These are phyloP conservation scores for Holocentrus rufus DNA, from an alignment of 2,797 vertebrate species.

Conservation along the genomic window DNA sequence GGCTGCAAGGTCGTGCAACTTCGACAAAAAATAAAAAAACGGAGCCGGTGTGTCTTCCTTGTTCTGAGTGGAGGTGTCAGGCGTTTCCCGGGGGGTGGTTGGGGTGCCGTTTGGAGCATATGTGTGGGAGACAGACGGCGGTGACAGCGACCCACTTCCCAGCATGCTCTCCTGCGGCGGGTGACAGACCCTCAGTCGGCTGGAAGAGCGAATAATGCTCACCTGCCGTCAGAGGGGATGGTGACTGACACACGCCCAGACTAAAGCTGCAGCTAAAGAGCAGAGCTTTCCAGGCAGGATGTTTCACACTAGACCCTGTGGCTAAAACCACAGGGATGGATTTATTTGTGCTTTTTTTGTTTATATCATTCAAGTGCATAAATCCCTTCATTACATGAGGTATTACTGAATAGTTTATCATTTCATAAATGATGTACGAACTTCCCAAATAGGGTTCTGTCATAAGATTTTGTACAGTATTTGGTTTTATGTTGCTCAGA, in stretches of 20 bases:
- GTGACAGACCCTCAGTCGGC: slow-evolving; percentile 63
- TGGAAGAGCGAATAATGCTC: slow-evolving; percentile 46
- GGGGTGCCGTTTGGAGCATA: slow-evolving; percentile 44
- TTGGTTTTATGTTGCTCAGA: too few relatives aligned
- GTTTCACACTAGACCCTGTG: too few relatives aligned
- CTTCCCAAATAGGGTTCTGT: too few relatives aligned
- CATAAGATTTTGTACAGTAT: too few relatives aligned
- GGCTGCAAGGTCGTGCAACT: slow-evolving; percentile 18
- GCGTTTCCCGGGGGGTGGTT: slow-evolving; percentile 29
- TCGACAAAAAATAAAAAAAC: slow-evolving; percentile 13
- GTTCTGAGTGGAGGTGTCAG: slow-evolving; percentile 44
- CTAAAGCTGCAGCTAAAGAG: neutral
- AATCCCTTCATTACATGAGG: too few relatives aligned
- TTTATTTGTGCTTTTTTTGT: too few relatives aligned
- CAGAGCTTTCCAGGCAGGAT: neutral
- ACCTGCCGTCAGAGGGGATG: slow-evolving; percentile 52
- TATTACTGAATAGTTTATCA: too few relatives aligned
- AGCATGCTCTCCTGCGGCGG: slow-evolving; percentile 54
- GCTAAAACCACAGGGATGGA: too few relatives aligned
- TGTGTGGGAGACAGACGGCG: slow-evolving; percentile 51
- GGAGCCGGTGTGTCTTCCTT: slow-evolving; percentile 3
- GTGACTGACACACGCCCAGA: slow-evolving; percentile 52
- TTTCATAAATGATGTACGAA: too few relatives aligned
- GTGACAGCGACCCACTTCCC: slow-evolving; percentile 62
- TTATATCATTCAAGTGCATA: too few relatives aligned